phyloP scores from a whole-genome alignment of 2,888 invertebrate genomes.

The Drosophila peninsularis region DNA sequence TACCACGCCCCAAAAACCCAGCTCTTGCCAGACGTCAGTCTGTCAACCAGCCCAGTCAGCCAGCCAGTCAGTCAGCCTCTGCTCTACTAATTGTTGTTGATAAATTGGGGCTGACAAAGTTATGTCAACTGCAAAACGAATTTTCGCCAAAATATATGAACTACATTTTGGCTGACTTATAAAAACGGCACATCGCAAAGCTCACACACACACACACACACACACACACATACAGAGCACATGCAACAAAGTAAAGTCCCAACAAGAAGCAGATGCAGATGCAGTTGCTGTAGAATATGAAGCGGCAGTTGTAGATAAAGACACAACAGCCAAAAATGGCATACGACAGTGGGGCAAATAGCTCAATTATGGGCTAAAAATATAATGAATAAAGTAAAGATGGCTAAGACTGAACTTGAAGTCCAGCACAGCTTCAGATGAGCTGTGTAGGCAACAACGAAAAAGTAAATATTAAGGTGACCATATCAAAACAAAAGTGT shows the following conservation, averaged over 20 bases:
- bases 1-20: constrained; percentile 56
- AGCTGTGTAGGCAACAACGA: neutral
- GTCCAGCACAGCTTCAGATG: neutral
- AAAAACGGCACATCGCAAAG: constrained; percentile 65
- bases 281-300: constrained; percentile 50
- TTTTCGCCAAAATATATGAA: constrained; percentile 78
- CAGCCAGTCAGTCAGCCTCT: constrained; percentile 40
- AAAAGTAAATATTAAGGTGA: no score
- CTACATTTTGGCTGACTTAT: constrained; percentile 77
- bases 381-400: neutral
- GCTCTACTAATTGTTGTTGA: constrained; percentile 80
- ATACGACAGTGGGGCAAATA: constrained; percentile 19
- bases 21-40: constrained; percentile 54
- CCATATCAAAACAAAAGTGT: no score
- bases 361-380: neutral
- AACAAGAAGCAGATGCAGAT: constrained; percentile 55
- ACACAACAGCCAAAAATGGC: constrained; percentile 51
- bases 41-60: constrained; percentile 35
- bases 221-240: neutral
- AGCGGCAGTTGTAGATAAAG: constrained; percentile 68
- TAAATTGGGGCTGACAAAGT: constrained; percentile 78
- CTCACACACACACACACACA: constrained; percentile 19
- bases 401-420: neutral
- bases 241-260: constrained; percentile 56
- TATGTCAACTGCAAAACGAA: constrained; percentile 80